phyloP scores from a whole-genome alignment of 2,888 invertebrate species.

The Odontocerum albicorne region DNA sequence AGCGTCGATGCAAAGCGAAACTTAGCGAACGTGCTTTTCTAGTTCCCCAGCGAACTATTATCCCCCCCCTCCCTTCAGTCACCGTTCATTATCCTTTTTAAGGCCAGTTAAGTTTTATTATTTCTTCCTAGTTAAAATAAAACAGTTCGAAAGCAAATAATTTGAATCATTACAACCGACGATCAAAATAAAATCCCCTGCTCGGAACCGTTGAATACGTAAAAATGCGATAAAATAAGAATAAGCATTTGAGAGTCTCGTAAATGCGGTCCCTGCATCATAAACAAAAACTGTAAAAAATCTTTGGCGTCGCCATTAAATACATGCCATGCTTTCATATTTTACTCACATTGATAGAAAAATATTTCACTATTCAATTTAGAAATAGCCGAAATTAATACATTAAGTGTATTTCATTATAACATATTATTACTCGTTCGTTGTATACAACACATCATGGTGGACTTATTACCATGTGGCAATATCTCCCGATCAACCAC shows the following conservation, averaged over 20 bases:
- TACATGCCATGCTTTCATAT: too few species aligned
- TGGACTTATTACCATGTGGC: too few species aligned
- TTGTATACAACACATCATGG: too few species aligned
- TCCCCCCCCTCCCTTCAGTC: neutral
- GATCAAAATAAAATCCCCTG: slow-evolving; percentile 1
- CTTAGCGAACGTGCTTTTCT: neutral
- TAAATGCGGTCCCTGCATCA: neutral
- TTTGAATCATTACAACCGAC: slow-evolving; percentile 6
- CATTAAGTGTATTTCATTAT: too few species aligned
- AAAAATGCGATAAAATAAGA: slow-evolving; percentile 8
- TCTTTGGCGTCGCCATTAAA: neutral
- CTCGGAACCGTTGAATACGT: slow-evolving; percentile 5
- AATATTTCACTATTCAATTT: too few species aligned
- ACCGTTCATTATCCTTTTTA: slow-evolving; percentile 9
- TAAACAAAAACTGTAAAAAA: neutral
- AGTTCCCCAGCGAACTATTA: slow-evolving; percentile 1
- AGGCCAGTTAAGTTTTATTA: slow-evolving; percentile 2
- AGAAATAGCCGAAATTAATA: too few species aligned
- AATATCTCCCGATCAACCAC: too few species aligned
- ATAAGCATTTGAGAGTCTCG: too few species aligned
- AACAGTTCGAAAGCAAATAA: neutral
- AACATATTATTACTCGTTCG: too few species aligned
- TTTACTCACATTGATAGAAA: too few species aligned
- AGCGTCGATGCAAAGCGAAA: neutral
- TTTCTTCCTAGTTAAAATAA: neutral